Conservation (phyloP, 2,888 invertebrate genomes). For the Clistopyga incitator region DNA sequence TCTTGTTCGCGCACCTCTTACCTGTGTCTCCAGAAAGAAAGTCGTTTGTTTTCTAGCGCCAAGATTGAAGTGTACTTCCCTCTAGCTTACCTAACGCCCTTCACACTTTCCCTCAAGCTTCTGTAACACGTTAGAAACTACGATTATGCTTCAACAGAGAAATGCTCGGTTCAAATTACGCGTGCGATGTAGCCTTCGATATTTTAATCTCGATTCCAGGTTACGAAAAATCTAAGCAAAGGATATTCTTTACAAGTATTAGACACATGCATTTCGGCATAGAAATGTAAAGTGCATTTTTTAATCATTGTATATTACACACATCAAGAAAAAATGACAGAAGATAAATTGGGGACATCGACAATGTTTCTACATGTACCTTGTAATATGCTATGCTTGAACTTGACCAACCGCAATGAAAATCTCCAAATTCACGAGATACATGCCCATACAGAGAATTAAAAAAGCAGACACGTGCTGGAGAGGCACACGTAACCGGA, state of each 20-base stretch:
- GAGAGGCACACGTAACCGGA: conserved; percentile 51
- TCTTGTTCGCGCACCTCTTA: conserved; percentile 2
- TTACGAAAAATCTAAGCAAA: too few relatives aligned
- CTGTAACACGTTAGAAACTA: neutral
- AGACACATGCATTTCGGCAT: too few relatives aligned
- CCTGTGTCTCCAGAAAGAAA: conserved; percentile 20
- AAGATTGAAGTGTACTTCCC: neutral
- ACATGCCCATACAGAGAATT: conserved; percentile 23
- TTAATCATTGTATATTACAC: too few relatives aligned
- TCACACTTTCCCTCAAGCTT: conserved; percentile 29
- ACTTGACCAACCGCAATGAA: conserved; percentile 27
- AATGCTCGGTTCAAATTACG: too few relatives aligned
- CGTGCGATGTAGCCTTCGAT: too few relatives aligned
- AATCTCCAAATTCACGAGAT: neutral
- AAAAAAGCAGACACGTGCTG: conserved; percentile 48
- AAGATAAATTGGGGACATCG: neutral
- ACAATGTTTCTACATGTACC: neutral
- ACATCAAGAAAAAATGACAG: neutral
- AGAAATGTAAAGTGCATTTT: too few relatives aligned
- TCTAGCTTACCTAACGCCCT: conserved; percentile 11
- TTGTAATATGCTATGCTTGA: neutral
- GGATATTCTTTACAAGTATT: too few relatives aligned
- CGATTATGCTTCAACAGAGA: neutral
- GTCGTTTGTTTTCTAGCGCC: conserved; percentile 24
- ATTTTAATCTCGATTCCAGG: too few relatives aligned